phyloP scores from a whole-genome alignment of 2,797 vertebrate species.

The Alectoris magna region DNA sequence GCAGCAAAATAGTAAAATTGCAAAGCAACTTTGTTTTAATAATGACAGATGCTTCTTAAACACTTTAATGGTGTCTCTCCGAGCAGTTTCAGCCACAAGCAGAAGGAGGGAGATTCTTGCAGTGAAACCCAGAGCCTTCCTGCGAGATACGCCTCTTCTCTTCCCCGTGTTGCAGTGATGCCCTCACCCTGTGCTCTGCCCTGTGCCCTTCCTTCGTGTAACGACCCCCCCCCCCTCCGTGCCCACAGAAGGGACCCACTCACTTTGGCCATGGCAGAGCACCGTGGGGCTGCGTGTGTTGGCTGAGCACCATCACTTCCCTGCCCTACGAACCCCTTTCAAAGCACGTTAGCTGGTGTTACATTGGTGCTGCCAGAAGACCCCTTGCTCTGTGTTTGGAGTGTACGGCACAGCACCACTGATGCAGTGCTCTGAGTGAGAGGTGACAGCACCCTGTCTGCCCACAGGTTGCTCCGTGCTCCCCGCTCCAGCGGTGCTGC shows the following conservation, averaged over 20 bases:
- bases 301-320: background rate
- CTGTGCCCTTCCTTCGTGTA: rapidly evolving
- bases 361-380: conserved; percentile 26
- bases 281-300: background rate
- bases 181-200: background rate
- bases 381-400: background rate
- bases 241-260: no score
- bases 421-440: conserved; percentile 28
- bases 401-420: conserved; percentile 7
- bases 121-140: background rate
- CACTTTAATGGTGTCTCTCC: conserved; percentile 56
- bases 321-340: background rate
- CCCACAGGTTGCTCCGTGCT: no score
- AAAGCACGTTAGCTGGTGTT: conserved; percentile 15
- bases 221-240: background rate
- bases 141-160: rapidly evolving
- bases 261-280: no score
- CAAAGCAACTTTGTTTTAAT: conserved; percentile 78
- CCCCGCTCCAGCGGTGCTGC: no score
- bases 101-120: background rate
- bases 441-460: conserved; percentile 45
- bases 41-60: conserved; percentile 81
- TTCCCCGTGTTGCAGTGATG: background rate
- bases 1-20: conserved; percentile 76
- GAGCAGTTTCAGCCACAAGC: conserved; percentile 23